phyloP scores from a whole-genome alignment of 1,140 invertebrate species.

The Drosophila pallidifrons region DNA sequence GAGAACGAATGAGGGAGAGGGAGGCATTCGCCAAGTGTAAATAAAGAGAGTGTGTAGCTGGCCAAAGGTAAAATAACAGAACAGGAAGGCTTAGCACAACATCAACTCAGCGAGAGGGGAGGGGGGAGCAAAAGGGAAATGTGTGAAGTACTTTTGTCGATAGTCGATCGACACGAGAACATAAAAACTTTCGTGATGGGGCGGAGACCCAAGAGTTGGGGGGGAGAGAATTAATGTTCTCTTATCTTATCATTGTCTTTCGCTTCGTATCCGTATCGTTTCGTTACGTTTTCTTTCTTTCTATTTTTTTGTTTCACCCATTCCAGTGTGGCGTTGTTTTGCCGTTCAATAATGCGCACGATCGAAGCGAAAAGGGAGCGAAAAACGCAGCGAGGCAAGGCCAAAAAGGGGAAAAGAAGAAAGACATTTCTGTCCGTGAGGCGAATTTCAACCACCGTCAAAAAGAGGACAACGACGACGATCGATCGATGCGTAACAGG shows the following conservation, averaged over 20 bases:
- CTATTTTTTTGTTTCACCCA: not conserved
- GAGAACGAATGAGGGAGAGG: conserved; percentile 14
- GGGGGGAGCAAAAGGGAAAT: not conserved
- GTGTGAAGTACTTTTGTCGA: conserved; percentile 42
- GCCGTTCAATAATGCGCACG: not conserved
- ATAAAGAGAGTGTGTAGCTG: conserved; percentile 32
- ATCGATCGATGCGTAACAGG: too few species aligned
- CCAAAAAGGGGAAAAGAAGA: too few species aligned
- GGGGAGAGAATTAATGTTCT: conserved; percentile 29
- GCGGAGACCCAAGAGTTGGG: not conserved
- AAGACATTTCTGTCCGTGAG: too few species aligned
- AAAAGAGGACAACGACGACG: too few species aligned
- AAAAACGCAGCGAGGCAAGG: not conserved
- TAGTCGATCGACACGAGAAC: conserved; percentile 22
- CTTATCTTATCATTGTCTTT: conserved; percentile 53
- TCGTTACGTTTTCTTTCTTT: not conserved
- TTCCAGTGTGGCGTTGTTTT: not conserved
- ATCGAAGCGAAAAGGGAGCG: not conserved
- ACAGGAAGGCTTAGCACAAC: conserved; percentile 48
- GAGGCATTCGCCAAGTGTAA: conserved; percentile 25
- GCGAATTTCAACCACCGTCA: too few species aligned
- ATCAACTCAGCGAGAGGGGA: not conserved
- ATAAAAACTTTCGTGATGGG: not conserved
- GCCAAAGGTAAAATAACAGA: conserved; percentile 19
- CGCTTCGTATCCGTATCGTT: not conserved